Evolutionary conservation across 2,888 invertebrate species (phyloP), one percentile per base, ranked within the genome.

Genomic region (Yponomeuta cagnagella): DNA sequence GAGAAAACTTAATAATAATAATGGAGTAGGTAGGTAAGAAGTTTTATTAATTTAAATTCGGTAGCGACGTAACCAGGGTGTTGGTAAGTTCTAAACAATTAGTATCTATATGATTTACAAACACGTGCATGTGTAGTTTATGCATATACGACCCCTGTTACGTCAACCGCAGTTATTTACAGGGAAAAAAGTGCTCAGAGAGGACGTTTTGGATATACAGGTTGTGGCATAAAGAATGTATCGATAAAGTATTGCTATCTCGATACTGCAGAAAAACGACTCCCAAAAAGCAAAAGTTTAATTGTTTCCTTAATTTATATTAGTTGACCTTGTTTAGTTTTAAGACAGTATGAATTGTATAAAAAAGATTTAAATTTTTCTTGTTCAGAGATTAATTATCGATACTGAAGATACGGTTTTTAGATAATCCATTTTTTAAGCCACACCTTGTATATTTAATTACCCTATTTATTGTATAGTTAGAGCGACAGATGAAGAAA

Each of bases 1-100:
- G 91, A 90, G 78, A 84, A 70, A 43, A 68, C 72, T 72, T 71
- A 73, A 69, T 33, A 71, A 70, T 73, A 65, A 58, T 3, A 58
- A 52, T 52, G 12, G 52, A 52, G 12, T 23, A 23, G 23, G 23
- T 23, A 23, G 23, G 23, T 12, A 52, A 68, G 23, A 70, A 70
- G 30, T 67, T 72, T 58, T 33, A 69, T 48, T 63, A 67, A 70
- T 69, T 52, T 23, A 43, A 64, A 31, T 33, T 33, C 65, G 1
- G 23, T 43, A 68, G 68, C 15, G 33, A 43, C 65, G 65, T 65
- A 65, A 65, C 33, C n/a, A 65, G n/a, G 23, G 64, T n/a, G 23
- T 23, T 2, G 64, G 5, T 64, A 10, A 30, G 43, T 43, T 43
- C 43, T 43, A 8, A 43, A 1, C 43, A 43, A 43, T 43, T 43